A percentile compares a stretch with the other conserved stretches of the same genome.
Conservation (phyloP, 2,113 vertebrate species). For the Gambusia affinis region DNA sequence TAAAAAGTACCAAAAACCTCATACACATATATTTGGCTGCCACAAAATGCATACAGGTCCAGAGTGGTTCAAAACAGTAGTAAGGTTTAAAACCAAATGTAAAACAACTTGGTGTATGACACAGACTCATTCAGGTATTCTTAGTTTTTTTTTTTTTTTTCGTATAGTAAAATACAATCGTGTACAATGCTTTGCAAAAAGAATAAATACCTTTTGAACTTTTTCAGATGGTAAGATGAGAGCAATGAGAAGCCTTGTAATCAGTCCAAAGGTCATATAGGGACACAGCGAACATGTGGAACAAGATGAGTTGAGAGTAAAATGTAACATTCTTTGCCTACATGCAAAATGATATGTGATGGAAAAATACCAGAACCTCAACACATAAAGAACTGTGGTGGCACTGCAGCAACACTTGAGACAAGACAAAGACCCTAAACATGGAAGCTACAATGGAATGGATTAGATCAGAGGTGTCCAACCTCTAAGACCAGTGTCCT, state of each 20-base stretch:
- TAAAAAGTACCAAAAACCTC: not conserved
- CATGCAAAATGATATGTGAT: not conserved
- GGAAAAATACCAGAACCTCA: not conserved
- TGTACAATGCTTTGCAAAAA: not conserved
- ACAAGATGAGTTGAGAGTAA: not conserved
- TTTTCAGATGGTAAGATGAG: not conserved
- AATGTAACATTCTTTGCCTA: not conserved
- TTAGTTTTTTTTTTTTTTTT: not conserved
- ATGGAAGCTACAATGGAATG: not conserved
- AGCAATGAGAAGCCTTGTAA: not conserved
- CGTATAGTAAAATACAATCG: not conserved
- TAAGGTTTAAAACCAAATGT: not conserved
- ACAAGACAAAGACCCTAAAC: not conserved
- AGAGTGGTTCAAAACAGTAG: not conserved
- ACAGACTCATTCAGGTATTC: not conserved
- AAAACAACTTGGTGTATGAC: not conserved
- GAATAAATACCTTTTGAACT: not conserved
- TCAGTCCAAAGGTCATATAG: not conserved
- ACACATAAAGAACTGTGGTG: not conserved
- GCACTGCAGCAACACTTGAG: not conserved
- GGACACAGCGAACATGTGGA: not conserved
- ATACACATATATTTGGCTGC: slow-evolving; percentile 1
- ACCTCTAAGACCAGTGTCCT: not conserved
- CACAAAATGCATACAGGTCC: not conserved
- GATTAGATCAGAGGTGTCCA: not conserved